Conservation (phyloP, 1,140 invertebrate genomes). For the Chlorops oryzae region DNA sequence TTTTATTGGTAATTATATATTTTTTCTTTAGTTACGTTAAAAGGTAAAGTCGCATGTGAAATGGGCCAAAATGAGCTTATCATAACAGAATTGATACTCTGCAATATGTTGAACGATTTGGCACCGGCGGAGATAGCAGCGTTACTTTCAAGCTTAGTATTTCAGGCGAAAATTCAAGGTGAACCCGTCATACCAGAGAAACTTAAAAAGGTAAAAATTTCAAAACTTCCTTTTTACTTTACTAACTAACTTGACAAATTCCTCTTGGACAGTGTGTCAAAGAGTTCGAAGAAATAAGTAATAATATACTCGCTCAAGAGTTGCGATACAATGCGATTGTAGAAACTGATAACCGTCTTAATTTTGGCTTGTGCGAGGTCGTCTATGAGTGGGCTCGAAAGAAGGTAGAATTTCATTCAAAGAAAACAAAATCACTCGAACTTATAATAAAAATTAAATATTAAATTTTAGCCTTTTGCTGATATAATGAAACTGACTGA, state of each 20-base stretch:
- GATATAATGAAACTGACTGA: slow-evolving; percentile 90
- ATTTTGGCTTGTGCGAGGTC: slow-evolving; percentile 87
- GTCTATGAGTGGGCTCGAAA: slow-evolving; percentile 94
- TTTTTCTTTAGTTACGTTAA: slow-evolving; percentile 63
- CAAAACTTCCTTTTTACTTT: no score
- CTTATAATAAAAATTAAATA: background rate
- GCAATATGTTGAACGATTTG: slow-evolving; percentile 81
- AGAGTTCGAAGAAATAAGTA: slow-evolving; percentile 38
- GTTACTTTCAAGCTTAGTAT: slow-evolving; percentile 83
- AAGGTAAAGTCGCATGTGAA: slow-evolving; percentile 91
- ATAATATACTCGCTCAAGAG: slow-evolving; percentile 36
- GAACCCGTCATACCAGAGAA: slow-evolving; percentile 53
- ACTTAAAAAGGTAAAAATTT: slow-evolving; percentile 51
- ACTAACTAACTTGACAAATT: background rate
- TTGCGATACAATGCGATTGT: slow-evolving; percentile 27
- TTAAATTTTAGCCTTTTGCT: slow-evolving; percentile 66
- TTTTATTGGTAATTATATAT: background rate
- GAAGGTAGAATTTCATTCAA: slow-evolving; percentile 53
- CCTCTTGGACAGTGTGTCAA: slow-evolving; percentile 23
- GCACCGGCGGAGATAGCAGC: slow-evolving; percentile 88
- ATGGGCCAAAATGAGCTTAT: slow-evolving; percentile 92
- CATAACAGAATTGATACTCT: slow-evolving; percentile 92
- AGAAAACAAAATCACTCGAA: background rate
- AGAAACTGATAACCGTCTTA: slow-evolving; percentile 55
- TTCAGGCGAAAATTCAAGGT: slow-evolving; percentile 71